phyloP scores from a whole-genome alignment of 1,140 invertebrate species.

The Bombus sylvicola region DNA sequence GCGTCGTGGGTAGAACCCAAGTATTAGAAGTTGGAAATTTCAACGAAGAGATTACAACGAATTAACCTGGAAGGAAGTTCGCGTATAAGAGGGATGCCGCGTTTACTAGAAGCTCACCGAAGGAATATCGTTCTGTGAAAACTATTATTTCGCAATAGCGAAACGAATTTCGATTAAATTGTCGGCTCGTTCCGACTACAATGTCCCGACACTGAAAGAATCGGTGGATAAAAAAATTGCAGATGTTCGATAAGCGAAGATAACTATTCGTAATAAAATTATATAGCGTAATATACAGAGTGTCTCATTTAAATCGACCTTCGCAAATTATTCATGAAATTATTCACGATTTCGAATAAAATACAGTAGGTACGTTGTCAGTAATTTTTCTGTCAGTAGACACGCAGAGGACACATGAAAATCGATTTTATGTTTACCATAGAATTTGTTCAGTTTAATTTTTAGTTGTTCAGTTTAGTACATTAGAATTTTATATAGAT shows the following conservation, averaged over 20 bases:
- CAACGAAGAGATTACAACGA: slow-evolving; percentile 62
- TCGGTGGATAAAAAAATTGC: neutral
- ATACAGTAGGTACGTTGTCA: no score
- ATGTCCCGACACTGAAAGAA: neutral
- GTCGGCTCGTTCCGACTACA: neutral
- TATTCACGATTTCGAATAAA: no score
- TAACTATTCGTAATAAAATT: neutral
- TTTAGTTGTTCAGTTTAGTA: no score
- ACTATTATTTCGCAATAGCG: slow-evolving; percentile 41
- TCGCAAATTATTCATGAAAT: no score
- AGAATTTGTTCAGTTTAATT: no score
- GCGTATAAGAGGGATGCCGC: slow-evolving; percentile 14
- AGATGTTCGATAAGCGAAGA: neutral
- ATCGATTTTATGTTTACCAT: no score
- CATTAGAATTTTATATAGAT: neutral
- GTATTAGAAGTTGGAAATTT: slow-evolving; percentile 65
- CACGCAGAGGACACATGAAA: no score
- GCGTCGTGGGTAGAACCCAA: slow-evolving; percentile 41
- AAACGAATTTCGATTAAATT: neutral
- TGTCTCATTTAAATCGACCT: no score
- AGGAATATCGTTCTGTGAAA: slow-evolving; percentile 15
- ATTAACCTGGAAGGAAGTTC: slow-evolving; percentile 60
- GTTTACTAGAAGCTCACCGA: slow-evolving; percentile 18
- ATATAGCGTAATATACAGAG: no score
- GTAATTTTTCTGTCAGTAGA: no score